phyloP scores from a whole-genome alignment of 2,888 invertebrate genomes.

The Nineta flava region DNA sequence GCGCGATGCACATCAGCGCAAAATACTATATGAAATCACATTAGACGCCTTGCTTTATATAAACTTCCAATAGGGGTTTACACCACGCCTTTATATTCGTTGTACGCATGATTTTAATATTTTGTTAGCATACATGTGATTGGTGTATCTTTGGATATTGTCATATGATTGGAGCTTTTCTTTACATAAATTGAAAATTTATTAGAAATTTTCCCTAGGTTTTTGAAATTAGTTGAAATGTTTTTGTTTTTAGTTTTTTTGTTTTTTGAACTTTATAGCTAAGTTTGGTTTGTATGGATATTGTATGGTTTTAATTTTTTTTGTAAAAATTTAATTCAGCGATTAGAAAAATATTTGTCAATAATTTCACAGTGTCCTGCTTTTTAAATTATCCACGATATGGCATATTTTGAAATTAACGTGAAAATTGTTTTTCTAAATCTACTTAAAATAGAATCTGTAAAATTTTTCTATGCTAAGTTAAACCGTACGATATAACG shows the following conservation, averaged over 20 bases:
- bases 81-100: slow-evolving; percentile 19
- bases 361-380: too few relatives aligned
- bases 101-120: slow-evolving; percentile 19
- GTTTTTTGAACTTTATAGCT: background rate
- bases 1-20: slow-evolving; percentile 1
- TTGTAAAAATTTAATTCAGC: too few relatives aligned
- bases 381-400: too few relatives aligned
- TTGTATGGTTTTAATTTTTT: too few relatives aligned
- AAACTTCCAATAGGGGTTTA: slow-evolving; percentile 19
- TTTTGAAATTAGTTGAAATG: background rate
- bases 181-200: background rate
- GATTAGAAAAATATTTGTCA: too few relatives aligned
- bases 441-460: too few relatives aligned
- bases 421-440: too few relatives aligned
- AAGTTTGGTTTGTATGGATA: too few relatives aligned
- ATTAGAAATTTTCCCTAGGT: too few relatives aligned
- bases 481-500: too few relatives aligned
- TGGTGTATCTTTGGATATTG: background rate
- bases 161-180: background rate
- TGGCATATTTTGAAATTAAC: too few relatives aligned
- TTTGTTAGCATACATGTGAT: background rate
- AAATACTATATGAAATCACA: background rate
- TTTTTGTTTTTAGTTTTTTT: background rate
- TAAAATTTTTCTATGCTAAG: too few relatives aligned
- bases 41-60: slow-evolving; percentile 8